Base-by-base conservation (phyloP, 2,113 vertebrate genomes). In the Channa maculata region DNA sequence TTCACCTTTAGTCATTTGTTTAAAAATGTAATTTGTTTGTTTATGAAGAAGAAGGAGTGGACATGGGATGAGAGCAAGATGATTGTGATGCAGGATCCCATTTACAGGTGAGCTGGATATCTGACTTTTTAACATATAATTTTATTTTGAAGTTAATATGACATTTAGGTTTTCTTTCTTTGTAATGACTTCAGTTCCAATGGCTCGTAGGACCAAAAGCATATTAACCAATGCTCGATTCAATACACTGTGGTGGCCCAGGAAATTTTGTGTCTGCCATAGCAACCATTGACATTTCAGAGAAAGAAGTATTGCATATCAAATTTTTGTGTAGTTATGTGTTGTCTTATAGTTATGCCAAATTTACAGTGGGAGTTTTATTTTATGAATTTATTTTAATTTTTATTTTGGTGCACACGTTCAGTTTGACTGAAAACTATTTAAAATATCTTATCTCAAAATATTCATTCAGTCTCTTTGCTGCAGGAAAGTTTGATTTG, bases 31-130 rank as follows among this genome's bases (percentile, higher is more conserved):
- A 1, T 88, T 89, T 88, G 75, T 87, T 6, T 95, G 15, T 94
- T 44, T 77, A 53, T 67, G 80, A 95, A 99, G 98, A 99, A 97
- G 94, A 99, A 97, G 90, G 97, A 98, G 73, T 99, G 97, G 97
- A 97, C 95, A 0, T 98, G 98, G 98, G 96, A 99, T 0, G 97
- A 99, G 90, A 98, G 95, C 93, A 98, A 97, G 91, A 96, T 98
- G 96, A 93, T 99, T 50, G 94, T 99, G 92, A 99, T 99, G 98
- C 97, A 99, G 3, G 98, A 99, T 88, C 98, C 98, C 39, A 97
- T 99, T 88, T 99, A 99, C 94, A 96, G 98, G 98, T 98, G 82
- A 88, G 77, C 10, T 12, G 7, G 24, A 24, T 24, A 24, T 24
- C 24, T 24, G 24, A 24, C 24, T 24, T 24, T 24, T 24, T 1